These are phyloP conservation scores for Triplophysa yarkandensis DNA, from an alignment of 2,797 vertebrate genomes.

Conservation along the genomic window DNA sequence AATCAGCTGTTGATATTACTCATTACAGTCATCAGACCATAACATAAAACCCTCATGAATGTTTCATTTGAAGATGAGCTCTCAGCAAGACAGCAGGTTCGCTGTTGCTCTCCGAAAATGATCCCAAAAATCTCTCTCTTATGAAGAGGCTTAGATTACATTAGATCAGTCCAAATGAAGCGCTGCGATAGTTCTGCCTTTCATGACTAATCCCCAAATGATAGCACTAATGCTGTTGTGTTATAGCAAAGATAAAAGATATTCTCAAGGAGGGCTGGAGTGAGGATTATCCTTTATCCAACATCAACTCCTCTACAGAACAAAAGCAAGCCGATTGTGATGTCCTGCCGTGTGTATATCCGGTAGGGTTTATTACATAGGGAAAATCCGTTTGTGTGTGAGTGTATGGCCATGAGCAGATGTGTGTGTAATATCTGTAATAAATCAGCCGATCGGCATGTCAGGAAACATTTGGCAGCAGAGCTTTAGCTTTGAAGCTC, in stretches of 20 bases:
- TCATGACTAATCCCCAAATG: conserved; percentile 43
- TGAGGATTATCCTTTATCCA: conserved; percentile 41
- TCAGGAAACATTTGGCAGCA: conserved; percentile 51
- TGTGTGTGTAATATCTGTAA: conserved; percentile 50
- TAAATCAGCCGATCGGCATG: conserved; percentile 50
- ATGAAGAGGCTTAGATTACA: conserved; percentile 30
- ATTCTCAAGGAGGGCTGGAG: conserved; percentile 32
- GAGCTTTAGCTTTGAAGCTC: conserved; percentile 38
- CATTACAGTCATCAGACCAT: conserved; percentile 30
- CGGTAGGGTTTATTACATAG: conserved; percentile 19
- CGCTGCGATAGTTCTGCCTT: conserved; percentile 33
- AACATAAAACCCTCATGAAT: conserved; percentile 27
- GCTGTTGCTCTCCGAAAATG: conserved; percentile 14
- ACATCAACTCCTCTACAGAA: conserved; percentile 32
- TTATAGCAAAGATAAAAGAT: conserved; percentile 38
- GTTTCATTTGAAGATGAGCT: conserved; percentile 26
- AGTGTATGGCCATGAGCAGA: conserved; percentile 37
- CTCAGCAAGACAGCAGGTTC: conserved; percentile 17
- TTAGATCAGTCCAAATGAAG: conserved; percentile 36
- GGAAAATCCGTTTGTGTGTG: conserved; percentile 20
- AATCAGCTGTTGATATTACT: conserved; percentile 39
- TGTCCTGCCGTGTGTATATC: conserved; percentile 22
- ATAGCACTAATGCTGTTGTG: conserved; percentile 42
- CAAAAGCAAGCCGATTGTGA: conserved; percentile 24
- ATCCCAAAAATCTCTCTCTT: conserved; percentile 17